Base-by-base conservation (phyloP, 2,113 vertebrate species). In the Steatornis caripensis region DNA sequence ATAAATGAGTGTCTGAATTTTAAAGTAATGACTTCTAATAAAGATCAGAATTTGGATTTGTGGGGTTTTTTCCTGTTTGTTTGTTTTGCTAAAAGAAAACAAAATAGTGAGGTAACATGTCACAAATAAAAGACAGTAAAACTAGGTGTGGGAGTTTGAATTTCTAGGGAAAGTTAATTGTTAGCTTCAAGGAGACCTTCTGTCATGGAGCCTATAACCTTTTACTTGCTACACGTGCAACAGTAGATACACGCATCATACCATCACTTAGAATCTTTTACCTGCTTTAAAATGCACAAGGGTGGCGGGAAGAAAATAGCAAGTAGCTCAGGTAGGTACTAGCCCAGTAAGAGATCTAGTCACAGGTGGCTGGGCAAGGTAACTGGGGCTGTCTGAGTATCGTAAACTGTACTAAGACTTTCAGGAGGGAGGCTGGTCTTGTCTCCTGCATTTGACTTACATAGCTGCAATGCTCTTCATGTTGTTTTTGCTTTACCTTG, bases 401-500 rank as follows among this genome's bases (percentile, higher is more conserved):
- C 41, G n/a, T 43, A 46, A 55, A 32, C 23, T 61, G 6, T 61
- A 15, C 15, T 16, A 7, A 72, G 46, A 15, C 20, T 51, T 62
- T 10, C 1, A 2, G 48, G 37, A 41, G 27, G 54, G 60, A 43
- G 43, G 27, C 49, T 53, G 43, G 13, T 24, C 39, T 76, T 23
- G 12, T 49, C 45, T 81, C 14, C 29, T 66, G 51, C 1, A 0
- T 54, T 76, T 75, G 49, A 64, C 39, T 84, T 68, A 0, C 0
- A 4, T 45, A 62, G 36, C 72, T 80, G 37, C 29, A 29, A 9
- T 69, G 26, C 34, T 53, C 6, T 71, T 77, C 32, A n/a, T 4
- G 0, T 37, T 54, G 20, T 2, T 72, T 66, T 76, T 49, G n/a
- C 69, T 76, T 76, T 60, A 29, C 3, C 0, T 26, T 58, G n/a